Conservation (phyloP, 37 sponge, comb jelly and placozoan genomes). For the Mnemiopsis leidyi region DNA sequence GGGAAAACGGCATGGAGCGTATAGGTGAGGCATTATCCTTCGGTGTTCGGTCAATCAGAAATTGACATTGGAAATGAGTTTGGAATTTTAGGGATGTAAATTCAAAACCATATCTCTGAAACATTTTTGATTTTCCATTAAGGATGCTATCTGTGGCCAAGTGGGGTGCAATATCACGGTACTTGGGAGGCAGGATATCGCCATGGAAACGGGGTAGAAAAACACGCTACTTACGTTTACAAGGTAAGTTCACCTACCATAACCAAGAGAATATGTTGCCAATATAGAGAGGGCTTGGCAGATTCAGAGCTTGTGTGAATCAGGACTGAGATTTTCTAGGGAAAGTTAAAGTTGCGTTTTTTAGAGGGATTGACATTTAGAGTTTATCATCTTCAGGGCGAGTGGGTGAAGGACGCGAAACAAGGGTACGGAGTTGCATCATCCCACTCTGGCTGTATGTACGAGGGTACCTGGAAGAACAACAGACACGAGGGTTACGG, state of each 20-base stretch:
- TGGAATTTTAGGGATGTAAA: no score
- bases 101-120: no score
- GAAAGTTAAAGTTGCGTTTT: no score
- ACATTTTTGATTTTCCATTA: no score
- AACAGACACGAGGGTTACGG: constrained; percentile 26
- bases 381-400: background rate
- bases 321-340: no score
- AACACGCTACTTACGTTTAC: constrained; percentile 23
- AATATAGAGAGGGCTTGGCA: no score
- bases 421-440: constrained; percentile 48
- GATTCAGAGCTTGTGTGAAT: no score
- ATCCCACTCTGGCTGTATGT: background rate
- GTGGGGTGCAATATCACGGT: constrained; percentile 34
- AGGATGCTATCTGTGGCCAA: constrained; percentile 59
- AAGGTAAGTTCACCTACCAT: constrained; percentile 5
- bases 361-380: no score
- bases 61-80: no score
- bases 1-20: constrained; percentile 46
- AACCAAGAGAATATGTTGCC: no score
- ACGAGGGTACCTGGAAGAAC: constrained; percentile 58
- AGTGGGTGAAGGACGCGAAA: constrained; percentile 64
- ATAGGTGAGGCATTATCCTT: no score
- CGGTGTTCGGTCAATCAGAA: no score
- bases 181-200: constrained; percentile 56
- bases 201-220: constrained; percentile 50